Conservation (phyloP, 2,113 vertebrate genomes). For the Leucoraja erinaceus region DNA sequence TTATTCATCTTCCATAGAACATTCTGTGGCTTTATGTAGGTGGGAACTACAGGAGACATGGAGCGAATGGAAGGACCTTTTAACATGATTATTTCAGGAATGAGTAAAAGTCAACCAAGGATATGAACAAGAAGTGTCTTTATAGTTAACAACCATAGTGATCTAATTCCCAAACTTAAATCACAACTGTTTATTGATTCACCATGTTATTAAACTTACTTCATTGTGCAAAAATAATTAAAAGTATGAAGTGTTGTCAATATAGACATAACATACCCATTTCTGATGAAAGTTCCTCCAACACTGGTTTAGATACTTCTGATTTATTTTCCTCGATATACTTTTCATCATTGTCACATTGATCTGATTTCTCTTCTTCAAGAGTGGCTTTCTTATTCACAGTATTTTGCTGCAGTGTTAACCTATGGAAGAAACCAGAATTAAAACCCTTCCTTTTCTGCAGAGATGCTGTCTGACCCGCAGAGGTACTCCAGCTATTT, state of each 20-base stretch:
- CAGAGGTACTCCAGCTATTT: too few relatives aligned
- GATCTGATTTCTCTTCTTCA: background rate
- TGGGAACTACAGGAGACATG: background rate
- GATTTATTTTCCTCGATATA: background rate
- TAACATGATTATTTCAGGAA: background rate
- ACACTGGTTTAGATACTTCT: background rate
- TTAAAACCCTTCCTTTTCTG: background rate
- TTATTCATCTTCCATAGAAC: background rate
- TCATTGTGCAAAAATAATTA: background rate
- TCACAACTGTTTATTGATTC: background rate
- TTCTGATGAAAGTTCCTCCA: slow-evolving; percentile 9
- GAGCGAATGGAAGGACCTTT: background rate
- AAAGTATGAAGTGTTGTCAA: background rate
- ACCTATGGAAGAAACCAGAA: background rate
- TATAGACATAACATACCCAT: background rate
- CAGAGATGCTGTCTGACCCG: too few relatives aligned
- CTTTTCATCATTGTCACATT: slow-evolving; percentile 4
- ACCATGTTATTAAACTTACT: background rate
- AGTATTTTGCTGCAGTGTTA: background rate
- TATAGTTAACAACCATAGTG: background rate
- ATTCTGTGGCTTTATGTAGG: background rate
- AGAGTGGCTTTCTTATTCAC: background rate
- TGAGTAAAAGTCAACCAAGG: background rate
- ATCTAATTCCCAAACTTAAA: background rate
- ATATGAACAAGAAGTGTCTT: background rate